Percentiles rank a stretch among this genome's conserved stretches.
These are phyloP conservation scores for Trachemys scripta DNA, from an alignment of 2,113 vertebrate species.

Conservation along the genomic window DNA sequence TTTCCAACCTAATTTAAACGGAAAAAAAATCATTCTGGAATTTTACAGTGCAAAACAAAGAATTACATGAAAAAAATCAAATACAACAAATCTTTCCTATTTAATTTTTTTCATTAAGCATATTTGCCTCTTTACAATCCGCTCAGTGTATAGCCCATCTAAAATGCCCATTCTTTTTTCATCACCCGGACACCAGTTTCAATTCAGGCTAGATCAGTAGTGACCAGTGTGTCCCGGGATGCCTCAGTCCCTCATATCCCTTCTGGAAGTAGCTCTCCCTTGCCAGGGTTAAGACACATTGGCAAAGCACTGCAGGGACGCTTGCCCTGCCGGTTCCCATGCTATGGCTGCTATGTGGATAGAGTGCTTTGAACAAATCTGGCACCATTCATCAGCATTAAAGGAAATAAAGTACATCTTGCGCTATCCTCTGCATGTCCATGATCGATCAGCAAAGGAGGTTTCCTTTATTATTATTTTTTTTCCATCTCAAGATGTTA, in stretches of 20 bases:
- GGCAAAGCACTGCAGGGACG: background rate
- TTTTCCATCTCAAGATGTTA: slow-evolving; percentile 57
- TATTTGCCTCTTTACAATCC: background rate
- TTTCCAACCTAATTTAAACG: background rate
- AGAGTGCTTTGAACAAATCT: background rate
- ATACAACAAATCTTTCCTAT: background rate
- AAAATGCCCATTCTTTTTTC: background rate
- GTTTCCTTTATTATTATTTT: background rate
- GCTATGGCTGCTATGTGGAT: background rate
- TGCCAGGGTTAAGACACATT: fast-evolving
- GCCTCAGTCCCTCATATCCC: background rate
- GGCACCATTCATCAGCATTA: slow-evolving; percentile 37
- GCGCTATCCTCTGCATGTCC: slow-evolving; percentile 42
- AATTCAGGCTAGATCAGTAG: background rate
- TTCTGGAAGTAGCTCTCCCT: background rate
- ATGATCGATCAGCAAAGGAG: slow-evolving; percentile 46
- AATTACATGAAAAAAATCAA: background rate
- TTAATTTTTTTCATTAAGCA: background rate
- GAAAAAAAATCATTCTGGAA: background rate
- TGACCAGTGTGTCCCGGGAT: background rate
- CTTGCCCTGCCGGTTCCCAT: fast-evolving
- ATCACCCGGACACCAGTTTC: fast-evolving
- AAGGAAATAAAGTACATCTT: slow-evolving; percentile 54
- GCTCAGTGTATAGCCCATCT: background rate
- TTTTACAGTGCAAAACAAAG: background rate